Conservation (phyloP, 2,888 invertebrate genomes). For the Leucoptera coffeella region DNA sequence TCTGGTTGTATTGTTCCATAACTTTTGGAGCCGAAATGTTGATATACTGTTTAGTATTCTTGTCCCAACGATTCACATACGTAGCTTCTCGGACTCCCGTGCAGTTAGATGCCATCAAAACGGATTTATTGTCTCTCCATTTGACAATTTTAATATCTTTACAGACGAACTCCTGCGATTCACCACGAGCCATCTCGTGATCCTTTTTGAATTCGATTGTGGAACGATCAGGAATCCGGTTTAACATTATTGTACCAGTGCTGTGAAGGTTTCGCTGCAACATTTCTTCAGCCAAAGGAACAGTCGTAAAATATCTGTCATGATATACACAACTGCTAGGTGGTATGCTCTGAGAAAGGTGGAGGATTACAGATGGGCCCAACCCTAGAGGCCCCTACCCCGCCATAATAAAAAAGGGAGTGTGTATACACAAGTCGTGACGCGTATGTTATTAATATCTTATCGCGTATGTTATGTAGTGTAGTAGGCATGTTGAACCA, state of each 20-base stretch:
- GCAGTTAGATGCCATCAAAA: slow-evolving; percentile 1
- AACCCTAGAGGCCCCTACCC: too few species aligned
- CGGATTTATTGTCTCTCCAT: slow-evolving; percentile 8
- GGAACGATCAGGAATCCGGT: slow-evolving; percentile 3
- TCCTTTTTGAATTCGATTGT: not conserved
- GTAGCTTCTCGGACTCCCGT: not conserved
- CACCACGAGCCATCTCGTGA: not conserved
- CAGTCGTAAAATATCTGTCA: slow-evolving; percentile 5
- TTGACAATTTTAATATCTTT: slow-evolving; percentile 4
- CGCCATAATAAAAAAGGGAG: too few species aligned
- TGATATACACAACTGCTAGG: slow-evolving; percentile 5
- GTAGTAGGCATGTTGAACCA: too few species aligned
- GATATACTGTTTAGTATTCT: not conserved
- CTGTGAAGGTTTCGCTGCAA: slow-evolving; percentile 1
- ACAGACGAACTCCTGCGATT: not conserved
- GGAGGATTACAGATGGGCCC: slow-evolving; percentile 6
- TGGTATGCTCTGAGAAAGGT: slow-evolving; percentile 6
- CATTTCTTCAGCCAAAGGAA: slow-evolving; percentile 3
- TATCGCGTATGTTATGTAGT: too few species aligned
- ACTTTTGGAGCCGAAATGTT: slow-evolving; percentile 3
- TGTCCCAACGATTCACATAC: not conserved
- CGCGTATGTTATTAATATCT: too few species aligned
- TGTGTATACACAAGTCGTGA: too few species aligned
- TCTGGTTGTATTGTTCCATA: slow-evolving; percentile 8
- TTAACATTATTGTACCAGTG: slow-evolving; percentile 5